Percentiles rank a stretch among this genome's conserved stretches.
Evolutionary conservation across 2,797 vertebrate genomes (phyloP).

Genomic region (Coregonus ussuriensis): DNA sequence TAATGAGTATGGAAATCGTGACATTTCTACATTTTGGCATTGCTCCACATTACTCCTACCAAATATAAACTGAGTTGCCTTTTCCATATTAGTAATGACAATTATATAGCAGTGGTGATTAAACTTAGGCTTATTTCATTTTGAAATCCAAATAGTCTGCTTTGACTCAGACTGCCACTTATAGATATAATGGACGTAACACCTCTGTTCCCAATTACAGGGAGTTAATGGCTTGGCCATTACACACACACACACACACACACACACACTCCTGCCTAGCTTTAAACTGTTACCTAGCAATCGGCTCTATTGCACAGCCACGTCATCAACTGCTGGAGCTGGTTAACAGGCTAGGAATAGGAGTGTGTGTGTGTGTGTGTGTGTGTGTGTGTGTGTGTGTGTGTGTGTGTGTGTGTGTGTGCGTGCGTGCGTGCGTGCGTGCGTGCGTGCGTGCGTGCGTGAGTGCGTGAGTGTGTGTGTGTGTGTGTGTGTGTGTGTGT

Average conservation of each 20-base stretch:
- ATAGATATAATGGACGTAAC: no score
- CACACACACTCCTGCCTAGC: background rate
- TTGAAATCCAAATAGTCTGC: conserved; percentile 9
- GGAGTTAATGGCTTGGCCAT: background rate
- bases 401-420: conserved; percentile 7
- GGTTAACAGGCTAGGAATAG: conserved; percentile 1
- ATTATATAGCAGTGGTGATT: conserved; percentile 1
- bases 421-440: background rate
- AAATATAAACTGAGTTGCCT: background rate
- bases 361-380: conserved; percentile 5
- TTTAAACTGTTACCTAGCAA: background rate
- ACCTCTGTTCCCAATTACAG: conserved; percentile 32
- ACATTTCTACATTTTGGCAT: background rate
- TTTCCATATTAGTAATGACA: conserved; percentile 10
- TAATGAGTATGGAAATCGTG: background rate
- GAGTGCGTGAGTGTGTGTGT: background rate
- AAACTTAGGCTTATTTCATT: background rate
- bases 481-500: background rate
- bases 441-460: background rate
- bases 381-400: background rate
- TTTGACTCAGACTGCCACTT: background rate
- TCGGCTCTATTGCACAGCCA: background rate
- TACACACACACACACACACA: background rate
- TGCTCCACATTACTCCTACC: background rate
- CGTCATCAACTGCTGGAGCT: background rate